These are phyloP conservation scores for Spondyliosoma cantharus DNA, from an alignment of 2,797 vertebrate species.

Conservation along the genomic window DNA sequence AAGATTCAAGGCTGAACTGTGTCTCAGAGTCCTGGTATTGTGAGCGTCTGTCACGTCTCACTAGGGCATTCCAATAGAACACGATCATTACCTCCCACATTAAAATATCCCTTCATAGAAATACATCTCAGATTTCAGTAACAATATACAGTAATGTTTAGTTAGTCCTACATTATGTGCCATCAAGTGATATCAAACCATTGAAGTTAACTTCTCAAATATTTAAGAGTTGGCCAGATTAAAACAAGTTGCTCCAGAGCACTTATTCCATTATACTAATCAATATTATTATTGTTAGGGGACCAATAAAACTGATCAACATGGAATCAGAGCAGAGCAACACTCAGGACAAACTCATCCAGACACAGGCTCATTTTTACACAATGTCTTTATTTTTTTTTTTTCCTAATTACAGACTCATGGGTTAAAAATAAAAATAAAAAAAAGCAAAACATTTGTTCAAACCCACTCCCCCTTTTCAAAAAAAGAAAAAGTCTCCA, in stretches of 20 bases:
- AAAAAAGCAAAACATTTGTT: slow-evolving; percentile 83
- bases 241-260: neutral
- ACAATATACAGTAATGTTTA: no score
- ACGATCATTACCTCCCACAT: neutral
- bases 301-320: no score
- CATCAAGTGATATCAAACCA: neutral
- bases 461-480: slow-evolving; percentile 77
- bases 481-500: slow-evolving; percentile 67
- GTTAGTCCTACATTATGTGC: neutral
- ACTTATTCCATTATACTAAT: neutral
- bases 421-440: slow-evolving; percentile 89
- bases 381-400: slow-evolving; percentile 88
- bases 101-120: neutral
- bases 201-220: neutral
- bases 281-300: no score
- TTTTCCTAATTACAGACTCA: slow-evolving; percentile 88
- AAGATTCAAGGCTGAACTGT: neutral
- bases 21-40: neutral
- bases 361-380: slow-evolving; percentile 81
- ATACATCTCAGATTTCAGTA: neutral
- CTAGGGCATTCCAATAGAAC: no score
- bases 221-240: neutral
- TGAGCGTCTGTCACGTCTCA: neutral
- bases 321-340: neutral
- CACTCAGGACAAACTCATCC: slow-evolving; percentile 39